phyloP scores from a whole-genome alignment of 2,113 vertebrate species.

The Gnathonemus echidnorhynchus region DNA sequence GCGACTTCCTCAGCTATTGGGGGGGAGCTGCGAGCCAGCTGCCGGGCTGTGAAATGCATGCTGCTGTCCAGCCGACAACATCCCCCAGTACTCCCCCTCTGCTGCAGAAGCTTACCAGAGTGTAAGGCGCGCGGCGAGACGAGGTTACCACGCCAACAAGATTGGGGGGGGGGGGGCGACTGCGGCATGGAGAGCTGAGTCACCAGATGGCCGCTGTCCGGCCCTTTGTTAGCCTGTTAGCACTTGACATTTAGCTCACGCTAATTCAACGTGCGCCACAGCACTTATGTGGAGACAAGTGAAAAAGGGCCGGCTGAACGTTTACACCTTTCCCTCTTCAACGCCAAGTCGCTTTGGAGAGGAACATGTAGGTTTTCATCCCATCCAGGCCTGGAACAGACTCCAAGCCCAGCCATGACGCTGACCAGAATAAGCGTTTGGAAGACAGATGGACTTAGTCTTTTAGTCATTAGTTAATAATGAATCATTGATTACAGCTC shows the following conservation, averaged over 20 bases:
- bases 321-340: neutral
- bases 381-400: neutral
- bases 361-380: neutral
- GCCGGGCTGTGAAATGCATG: neutral
- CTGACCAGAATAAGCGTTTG: neutral
- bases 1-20: neutral
- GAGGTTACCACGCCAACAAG: neutral
- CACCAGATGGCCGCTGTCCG: neutral
- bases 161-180: neutral
- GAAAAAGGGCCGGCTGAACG: neutral
- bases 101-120: neutral
- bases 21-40: neutral
- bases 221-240: neutral
- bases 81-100: neutral
- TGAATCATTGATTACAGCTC: neutral
- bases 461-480: neutral
- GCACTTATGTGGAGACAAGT: neutral
- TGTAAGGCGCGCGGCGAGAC: neutral
- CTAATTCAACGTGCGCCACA: neutral
- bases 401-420: neutral
- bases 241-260: conserved; percentile 13
- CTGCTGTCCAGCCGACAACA: neutral
- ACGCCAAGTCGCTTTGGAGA: neutral
- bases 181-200: neutral
- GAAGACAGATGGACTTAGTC: neutral